Evolutionary conservation across 2,113 vertebrate species (phyloP), one percentile per base, ranked within the genome.

Genomic region (Nanorana parkeri): DNA sequence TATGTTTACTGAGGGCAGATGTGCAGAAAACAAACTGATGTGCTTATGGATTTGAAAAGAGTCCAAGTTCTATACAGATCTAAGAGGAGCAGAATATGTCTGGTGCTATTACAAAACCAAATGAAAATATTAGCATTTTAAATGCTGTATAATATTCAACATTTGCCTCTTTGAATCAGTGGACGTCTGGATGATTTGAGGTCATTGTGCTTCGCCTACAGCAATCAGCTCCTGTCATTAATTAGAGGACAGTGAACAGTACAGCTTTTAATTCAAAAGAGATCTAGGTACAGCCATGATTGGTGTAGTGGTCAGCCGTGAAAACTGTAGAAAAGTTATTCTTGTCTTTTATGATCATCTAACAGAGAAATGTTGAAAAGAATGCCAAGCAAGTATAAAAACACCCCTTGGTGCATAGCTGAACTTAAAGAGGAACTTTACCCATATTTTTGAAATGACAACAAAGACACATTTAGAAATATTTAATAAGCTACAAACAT

Each of bases 141-240:
- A 73, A 72, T 80, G 56, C 23, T 64, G 26, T 72, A 63, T 63
- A 63, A 56, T 29, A 55, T 26, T 61, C 52, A n/a, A 19, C 21
- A 69, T 80, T 80, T 81, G 79, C 68, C 60, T 23, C 41, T 65
- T 63, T 81, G n/a, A 81, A 81, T 82, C 69, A 75, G 20, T 24
- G 47, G 69, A 82, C 67, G 47, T 66, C 28, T 82, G 47, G 51
- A 65, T 82, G 80, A 82, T 82, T 82, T 75, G 69, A 82, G 69
- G 80, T 82, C 80, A 75, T 26, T 82, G 80, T 82, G 47, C 47
- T 81, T 73, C 13, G 80, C 80, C 71, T 58, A 26, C 61, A 74
- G 80, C 80, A 67, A 81, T 81, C 60, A 66, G 36, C 60, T 73
- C 68, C 68, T 73, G 61, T 67, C 61, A 56, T 75, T 82, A 82